Base-by-base conservation (phyloP, 1,140 invertebrate genomes). In the Pseudachorutes palmiensis region DNA sequence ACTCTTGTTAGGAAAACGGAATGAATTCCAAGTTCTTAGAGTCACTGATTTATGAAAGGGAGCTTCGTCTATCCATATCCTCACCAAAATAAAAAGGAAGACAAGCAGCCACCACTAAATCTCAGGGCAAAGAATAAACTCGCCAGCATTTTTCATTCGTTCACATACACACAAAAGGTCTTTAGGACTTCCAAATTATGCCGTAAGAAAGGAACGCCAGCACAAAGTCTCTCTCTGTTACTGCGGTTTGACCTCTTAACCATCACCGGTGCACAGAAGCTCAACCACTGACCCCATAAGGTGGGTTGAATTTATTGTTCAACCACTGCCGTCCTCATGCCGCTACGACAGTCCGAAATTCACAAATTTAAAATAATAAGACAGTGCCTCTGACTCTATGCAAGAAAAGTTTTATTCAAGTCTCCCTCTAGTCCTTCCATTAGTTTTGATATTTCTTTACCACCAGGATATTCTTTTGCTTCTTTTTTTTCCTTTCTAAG, bases 11-110 rank as follows among this genome's bases (percentile, higher is more conserved):
- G n/a, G n/a, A n/a, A n/a, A 45, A 45, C 9, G 9, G 36, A 45
- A 45, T 45, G 36, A 45, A 45, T 45, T 45, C 36, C 36, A 45
- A 45, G 36, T 45, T 45, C 36, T 45, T 45, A 45, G 36, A 45
- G 36, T 45, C 36, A 45, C 36, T 45, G 36, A 45, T 45, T 45
- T 45, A 45, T 45, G 9, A 45, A 45, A 45, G 9, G 9, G 19
- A 45, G 19, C 9, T 9, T 9, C 36, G 9, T 19, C 36, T 45
- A 45, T 45, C 36, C 36, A 45, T 45, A 19, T 45, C 19, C 36
- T 45, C 9, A 9, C 19, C 9, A 45, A 45, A 45, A 9, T 45
- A 45, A 45, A 45, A 45, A 45, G n/a, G n/a, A 45, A 45, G 36
- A 45, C 36, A 45, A 45, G 36, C 36, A 45, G 19, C 36, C 36